phyloP scores from a whole-genome alignment of 2,113 vertebrate species.

The Tricholaema leucomelas region DNA sequence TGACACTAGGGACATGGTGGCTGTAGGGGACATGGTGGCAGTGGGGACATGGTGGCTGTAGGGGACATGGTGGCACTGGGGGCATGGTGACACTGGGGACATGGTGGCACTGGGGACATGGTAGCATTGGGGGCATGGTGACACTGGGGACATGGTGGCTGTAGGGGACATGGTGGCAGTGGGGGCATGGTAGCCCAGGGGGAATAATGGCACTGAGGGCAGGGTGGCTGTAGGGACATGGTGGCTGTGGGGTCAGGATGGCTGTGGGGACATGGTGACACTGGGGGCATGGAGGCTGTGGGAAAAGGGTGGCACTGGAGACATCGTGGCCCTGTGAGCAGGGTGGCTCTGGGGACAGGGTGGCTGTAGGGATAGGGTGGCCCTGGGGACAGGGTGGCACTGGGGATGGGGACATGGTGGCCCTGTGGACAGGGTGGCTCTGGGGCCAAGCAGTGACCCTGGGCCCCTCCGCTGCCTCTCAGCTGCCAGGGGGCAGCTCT shows the following conservation, averaged over 20 bases:
- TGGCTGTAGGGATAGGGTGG: too few relatives aligned
- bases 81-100: neutral
- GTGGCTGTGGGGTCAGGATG: neutral
- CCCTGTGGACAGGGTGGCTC: too few relatives aligned
- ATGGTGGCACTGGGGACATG: fast-evolving
- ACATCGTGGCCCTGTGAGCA: neutral
- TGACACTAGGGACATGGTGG: too few relatives aligned
- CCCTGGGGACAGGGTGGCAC: too few relatives aligned
- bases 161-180: neutral
- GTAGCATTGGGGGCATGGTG: neutral
- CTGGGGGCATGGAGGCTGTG: neutral
- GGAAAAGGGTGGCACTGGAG: neutral
- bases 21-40: too few relatives aligned
- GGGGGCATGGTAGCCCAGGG: neutral
- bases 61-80: neutral
- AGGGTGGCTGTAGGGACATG: fast-evolving
- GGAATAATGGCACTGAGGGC: neutral
- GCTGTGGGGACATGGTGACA: neutral
- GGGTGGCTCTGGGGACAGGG: too few relatives aligned
- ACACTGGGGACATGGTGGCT: neutral
- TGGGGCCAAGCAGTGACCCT: too few relatives aligned
- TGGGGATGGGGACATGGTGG: too few relatives aligned
- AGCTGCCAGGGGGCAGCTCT: neutral
- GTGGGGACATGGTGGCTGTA: too few relatives aligned
- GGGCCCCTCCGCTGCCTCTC: too few relatives aligned